These are phyloP conservation scores for Erpetoichthys calabaricus DNA, from an alignment of 2,797 vertebrate genomes.

Conservation along the genomic window DNA sequence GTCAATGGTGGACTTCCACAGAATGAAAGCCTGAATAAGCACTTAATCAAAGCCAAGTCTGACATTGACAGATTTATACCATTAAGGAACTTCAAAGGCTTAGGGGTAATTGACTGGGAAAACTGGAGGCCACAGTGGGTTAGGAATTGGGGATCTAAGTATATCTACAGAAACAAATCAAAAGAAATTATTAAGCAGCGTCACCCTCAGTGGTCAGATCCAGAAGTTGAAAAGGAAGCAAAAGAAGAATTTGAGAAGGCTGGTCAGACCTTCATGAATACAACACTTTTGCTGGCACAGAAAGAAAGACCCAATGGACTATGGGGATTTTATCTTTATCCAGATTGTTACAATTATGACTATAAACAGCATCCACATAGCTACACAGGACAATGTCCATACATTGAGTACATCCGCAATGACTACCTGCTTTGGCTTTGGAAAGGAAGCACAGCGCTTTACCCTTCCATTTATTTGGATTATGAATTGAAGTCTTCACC, in stretches of 20 bases:
- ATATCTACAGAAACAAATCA: slow-evolving; percentile 69
- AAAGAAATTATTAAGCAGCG: slow-evolving; percentile 55
- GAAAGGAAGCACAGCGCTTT: slow-evolving; percentile 71
- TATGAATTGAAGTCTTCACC: slow-evolving; percentile 62
- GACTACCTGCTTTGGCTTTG: slow-evolving; percentile 78
- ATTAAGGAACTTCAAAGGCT: slow-evolving; percentile 63
- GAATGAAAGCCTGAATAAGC: slow-evolving; percentile 64
- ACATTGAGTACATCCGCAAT: slow-evolving; percentile 63
- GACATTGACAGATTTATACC: slow-evolving; percentile 66
- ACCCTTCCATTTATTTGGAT: slow-evolving; percentile 74
- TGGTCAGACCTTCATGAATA: slow-evolving; percentile 65
- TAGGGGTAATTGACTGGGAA: slow-evolving; percentile 82
- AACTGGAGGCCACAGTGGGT: slow-evolving; percentile 83
- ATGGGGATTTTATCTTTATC: slow-evolving; percentile 85
- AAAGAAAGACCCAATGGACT: slow-evolving; percentile 54
- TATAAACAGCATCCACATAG: slow-evolving; percentile 60
- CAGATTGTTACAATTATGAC: slow-evolving; percentile 82
- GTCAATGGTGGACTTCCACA: slow-evolving; percentile 75
- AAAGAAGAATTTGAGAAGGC: slow-evolving; percentile 71
- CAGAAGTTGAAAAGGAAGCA: slow-evolving; percentile 55
- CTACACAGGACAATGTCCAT: slow-evolving; percentile 72
- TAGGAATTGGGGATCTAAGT: slow-evolving; percentile 73
- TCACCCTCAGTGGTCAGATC: slow-evolving; percentile 67
- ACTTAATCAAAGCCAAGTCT: slow-evolving; percentile 58
- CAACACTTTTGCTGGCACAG: slow-evolving; percentile 59